Conservation (phyloP, 30 jellyfish, hydroid and myxozoan species). For the Hydra vulgaris region DNA sequence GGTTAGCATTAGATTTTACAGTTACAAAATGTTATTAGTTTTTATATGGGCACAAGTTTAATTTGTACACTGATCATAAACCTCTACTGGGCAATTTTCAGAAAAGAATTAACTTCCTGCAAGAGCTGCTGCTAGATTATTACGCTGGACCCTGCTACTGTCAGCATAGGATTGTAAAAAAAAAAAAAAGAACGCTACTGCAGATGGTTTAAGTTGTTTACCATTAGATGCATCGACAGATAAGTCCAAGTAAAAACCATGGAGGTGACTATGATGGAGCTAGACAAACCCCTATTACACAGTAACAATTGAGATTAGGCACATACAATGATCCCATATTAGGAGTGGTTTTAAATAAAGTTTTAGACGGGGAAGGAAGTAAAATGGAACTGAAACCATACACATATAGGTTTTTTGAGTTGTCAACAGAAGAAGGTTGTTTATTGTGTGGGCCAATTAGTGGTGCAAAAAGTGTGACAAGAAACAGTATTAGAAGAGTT, state of each 20-base stretch:
- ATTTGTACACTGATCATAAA: conserved; percentile 38
- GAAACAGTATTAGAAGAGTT: conserved; percentile 15
- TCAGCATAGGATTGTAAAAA: conserved; percentile 5
- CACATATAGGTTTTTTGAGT: no score
- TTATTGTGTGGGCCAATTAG: no score
- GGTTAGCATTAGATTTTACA: conserved; percentile 37
- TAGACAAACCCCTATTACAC: background rate
- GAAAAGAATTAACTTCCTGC: conserved; percentile 24
- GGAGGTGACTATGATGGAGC: no score
- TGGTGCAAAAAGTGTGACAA: no score
- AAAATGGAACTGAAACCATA: no score
- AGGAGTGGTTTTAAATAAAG: no score
- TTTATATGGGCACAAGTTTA: conserved; percentile 55
- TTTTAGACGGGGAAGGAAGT: no score
- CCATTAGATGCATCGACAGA: conserved; percentile 29
- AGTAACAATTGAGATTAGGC: no score
- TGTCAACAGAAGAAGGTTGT: no score
- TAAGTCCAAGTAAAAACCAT: no score
- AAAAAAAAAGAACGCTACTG: conserved; percentile 22
- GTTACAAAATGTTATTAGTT: conserved; percentile 45
- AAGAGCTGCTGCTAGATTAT: conserved; percentile 49
- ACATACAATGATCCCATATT: no score
- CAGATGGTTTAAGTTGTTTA: conserved; percentile 31
- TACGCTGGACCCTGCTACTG: conserved; percentile 43
- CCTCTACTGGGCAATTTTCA: conserved; percentile 27